Conservation (phyloP, 2,113 vertebrate genomes). For the Oplegnathus fasciatus region DNA sequence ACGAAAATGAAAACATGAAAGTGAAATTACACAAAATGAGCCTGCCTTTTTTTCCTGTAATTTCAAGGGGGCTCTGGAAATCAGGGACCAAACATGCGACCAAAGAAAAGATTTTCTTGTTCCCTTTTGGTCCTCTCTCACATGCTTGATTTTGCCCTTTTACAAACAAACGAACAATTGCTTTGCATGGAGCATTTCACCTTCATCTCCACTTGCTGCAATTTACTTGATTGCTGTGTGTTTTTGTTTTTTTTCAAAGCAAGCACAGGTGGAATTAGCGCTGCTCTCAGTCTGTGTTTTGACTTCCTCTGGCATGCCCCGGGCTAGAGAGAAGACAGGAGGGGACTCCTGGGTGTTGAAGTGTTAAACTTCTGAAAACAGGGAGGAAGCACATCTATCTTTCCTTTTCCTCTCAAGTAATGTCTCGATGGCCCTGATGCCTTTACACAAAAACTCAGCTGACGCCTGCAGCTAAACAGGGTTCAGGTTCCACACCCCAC, state of each 20-base stretch:
- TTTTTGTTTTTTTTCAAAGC: conserved; percentile 30
- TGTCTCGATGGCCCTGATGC: conserved; percentile 68
- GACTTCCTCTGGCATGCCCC: conserved; percentile 78
- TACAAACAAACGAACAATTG: conserved; percentile 36
- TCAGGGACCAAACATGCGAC: conserved; percentile 60
- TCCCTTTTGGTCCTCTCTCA: conserved; percentile 35
- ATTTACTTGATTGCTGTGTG: conserved; percentile 57
- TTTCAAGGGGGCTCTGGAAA: conserved; percentile 71
- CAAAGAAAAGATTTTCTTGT: conserved; percentile 16
- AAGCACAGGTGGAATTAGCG: conserved; percentile 66
- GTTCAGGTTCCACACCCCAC: conserved; percentile 67
- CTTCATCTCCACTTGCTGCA: conserved; percentile 53
- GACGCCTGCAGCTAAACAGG: conserved; percentile 77
- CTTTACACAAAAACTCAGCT: conserved; percentile 64
- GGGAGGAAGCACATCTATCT: conserved; percentile 71
- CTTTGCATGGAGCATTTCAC: conserved; percentile 32
- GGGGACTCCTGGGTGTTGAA: conserved; percentile 73
- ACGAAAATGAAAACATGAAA: conserved; percentile 79
- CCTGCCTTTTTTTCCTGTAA: conserved; percentile 61
- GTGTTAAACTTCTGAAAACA: conserved; percentile 78
- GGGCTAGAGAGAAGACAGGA: conserved; percentile 71
- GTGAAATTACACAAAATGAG: conserved; percentile 80
- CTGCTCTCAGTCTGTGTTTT: conserved; percentile 61
- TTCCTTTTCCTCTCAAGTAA: conserved; percentile 61
- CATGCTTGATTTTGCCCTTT: conserved; percentile 39